Evolutionary conservation across 1,140 invertebrate genomes (phyloP).

Genomic region (Laupala kohalensis): DNA sequence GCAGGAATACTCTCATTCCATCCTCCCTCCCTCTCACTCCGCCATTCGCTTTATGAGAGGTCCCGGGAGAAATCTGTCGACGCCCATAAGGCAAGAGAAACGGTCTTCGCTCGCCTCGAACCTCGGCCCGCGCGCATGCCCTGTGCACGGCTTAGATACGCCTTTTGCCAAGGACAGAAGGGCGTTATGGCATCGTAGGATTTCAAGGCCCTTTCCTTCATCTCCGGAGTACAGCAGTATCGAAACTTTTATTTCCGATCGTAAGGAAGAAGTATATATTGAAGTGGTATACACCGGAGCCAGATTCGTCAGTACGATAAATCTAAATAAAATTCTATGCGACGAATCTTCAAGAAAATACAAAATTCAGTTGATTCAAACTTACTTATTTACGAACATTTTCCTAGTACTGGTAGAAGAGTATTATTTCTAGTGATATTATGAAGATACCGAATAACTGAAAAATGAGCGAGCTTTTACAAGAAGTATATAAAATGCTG

Average conservation of each 20-base stretch:
- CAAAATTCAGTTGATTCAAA: no score
- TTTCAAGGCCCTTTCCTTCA: no score
- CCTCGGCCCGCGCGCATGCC: neutral
- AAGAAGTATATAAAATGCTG: no score
- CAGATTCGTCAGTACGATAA: neutral
- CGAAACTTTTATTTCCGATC: neutral
- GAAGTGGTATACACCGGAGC: neutral
- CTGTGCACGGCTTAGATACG: neutral
- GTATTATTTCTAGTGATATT: no score
- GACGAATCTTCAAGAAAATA: neutral
- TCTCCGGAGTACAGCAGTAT: neutral
- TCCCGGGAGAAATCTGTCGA: neutral
- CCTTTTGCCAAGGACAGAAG: no score
- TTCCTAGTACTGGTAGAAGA: no score
- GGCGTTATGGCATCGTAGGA: no score
- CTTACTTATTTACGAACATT: no score
- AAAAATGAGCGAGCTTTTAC: no score
- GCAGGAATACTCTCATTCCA: neutral
- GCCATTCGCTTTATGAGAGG: neutral
- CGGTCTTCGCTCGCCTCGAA: neutral
- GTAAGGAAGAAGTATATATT: neutral
- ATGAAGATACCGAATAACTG: no score
- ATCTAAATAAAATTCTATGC: neutral
- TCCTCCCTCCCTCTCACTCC: neutral
- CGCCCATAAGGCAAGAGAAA: neutral